A percentile compares a stretch with the other conserved stretches of the same genome.
Evolutionary conservation across 2,888 invertebrate genomes (phyloP).

Genomic region (Leucoma salicis): DNA sequence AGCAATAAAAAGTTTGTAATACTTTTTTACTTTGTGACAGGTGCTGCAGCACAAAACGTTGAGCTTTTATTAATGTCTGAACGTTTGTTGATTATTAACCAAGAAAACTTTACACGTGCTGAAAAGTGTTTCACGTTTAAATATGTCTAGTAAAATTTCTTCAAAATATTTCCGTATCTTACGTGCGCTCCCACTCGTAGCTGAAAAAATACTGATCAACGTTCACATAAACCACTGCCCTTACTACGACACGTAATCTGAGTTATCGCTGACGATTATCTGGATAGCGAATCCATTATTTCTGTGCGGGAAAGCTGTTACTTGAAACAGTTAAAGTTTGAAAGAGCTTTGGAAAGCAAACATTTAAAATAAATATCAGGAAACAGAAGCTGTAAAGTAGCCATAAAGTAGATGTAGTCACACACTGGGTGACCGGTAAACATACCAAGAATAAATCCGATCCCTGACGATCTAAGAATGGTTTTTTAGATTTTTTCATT

Average conservation of each 20-base stretch:
- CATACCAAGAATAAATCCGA: conserved; percentile 48
- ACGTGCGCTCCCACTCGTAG: conserved; percentile 50
- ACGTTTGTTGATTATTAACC: conserved; percentile 11
- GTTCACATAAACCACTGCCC: conserved; percentile 27
- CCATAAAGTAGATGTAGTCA: conserved; percentile 53
- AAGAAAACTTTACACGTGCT: conserved; percentile 13
- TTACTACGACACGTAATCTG: conserved; percentile 28
- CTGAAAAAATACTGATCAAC: conserved; percentile 64
- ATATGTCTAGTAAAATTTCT: neutral
- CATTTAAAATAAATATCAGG: conserved; percentile 40
- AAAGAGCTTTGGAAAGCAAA: conserved; percentile 15
- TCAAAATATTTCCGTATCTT: conserved; percentile 10
- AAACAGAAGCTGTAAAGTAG: conserved; percentile 50
- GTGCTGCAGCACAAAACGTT: conserved; percentile 2
- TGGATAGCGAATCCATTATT: conserved; percentile 39
- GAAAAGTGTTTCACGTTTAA: conserved; percentile 14
- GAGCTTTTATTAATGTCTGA: neutral
- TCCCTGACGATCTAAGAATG: conserved; percentile 30
- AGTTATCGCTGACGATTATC: conserved; percentile 28
- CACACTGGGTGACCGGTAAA: conserved; percentile 37
- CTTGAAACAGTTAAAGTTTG: neutral
- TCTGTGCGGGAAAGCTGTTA: conserved; percentile 22
- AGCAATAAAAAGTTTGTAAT: conserved; percentile 19
- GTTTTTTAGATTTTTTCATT: too few species aligned
- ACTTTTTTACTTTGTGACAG: conserved; percentile 6